A percentile compares a stretch with the other conserved stretches of the same genome.
Conservation (phyloP, 2,113 vertebrate genomes). For the Leptosomus discolor region DNA sequence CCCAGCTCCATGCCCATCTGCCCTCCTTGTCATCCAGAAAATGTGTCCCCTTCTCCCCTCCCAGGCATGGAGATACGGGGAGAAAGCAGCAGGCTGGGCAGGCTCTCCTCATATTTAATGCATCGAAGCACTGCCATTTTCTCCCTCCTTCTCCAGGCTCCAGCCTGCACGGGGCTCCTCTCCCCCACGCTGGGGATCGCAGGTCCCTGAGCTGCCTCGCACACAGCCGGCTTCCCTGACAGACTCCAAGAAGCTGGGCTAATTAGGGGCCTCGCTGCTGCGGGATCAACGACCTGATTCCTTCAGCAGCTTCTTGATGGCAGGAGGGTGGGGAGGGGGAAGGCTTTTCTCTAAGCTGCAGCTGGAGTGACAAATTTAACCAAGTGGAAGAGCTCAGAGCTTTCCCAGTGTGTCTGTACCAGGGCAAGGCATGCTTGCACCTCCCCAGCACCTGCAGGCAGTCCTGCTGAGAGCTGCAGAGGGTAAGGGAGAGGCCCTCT, state of each 20-base stretch:
- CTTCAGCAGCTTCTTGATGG: conserved; percentile 49
- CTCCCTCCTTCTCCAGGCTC: neutral
- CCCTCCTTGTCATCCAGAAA: neutral
- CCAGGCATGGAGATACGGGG: fast-evolving
- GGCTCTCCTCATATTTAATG: conserved; percentile 21
- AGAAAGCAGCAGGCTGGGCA: neutral
- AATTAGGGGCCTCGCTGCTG: conserved; percentile 13
- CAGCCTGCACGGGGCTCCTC: neutral
- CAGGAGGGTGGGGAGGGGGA: neutral
- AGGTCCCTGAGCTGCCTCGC: neutral
- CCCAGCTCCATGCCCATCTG: neutral
- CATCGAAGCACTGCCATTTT: conserved; percentile 20
- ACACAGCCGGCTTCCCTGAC: neutral
- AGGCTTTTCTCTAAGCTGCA: conserved; percentile 35
- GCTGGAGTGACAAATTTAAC: conserved; percentile 3
- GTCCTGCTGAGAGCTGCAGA: neutral
- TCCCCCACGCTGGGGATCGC: fast-evolving
- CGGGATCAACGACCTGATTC: conserved; percentile 58
- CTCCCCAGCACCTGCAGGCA: neutral
- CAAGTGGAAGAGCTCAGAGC: neutral
- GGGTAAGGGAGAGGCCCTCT: neutral
- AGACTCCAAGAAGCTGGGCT: neutral
- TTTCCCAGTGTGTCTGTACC: neutral
- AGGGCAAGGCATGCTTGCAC: neutral
- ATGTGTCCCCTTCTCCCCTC: neutral